Percentiles rank a stretch among this genome's conserved stretches.
Evolutionary conservation across 2,888 invertebrate genomes (phyloP).

Genomic region (Clusia tigrina): DNA sequence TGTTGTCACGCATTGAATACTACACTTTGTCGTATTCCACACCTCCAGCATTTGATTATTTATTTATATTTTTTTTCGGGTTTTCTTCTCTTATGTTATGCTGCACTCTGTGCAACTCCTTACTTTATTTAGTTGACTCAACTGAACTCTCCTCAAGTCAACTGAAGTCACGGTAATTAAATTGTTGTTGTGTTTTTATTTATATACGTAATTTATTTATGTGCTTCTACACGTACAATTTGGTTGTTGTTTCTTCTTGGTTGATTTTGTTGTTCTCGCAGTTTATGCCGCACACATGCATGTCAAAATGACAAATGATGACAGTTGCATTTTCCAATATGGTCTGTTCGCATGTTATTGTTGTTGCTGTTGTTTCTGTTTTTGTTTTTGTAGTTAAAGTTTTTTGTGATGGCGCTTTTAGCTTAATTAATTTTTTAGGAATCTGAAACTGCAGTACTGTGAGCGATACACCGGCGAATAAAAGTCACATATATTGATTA

Average conservation of each 20-base stretch:
- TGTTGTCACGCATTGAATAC: constrained; percentile 15
- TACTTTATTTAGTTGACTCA: background rate
- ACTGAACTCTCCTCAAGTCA: background rate
- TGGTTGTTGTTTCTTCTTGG: background rate
- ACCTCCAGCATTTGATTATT: constrained; percentile 20
- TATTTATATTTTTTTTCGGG: background rate
- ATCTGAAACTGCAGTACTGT: too few relatives aligned
- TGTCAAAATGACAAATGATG: constrained; percentile 4
- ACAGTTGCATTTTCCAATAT: constrained; percentile 1
- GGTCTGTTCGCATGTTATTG: background rate
- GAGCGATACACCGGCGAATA: too few relatives aligned
- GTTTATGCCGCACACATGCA: background rate
- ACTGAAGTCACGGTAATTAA: background rate
- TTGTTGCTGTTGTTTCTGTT: background rate
- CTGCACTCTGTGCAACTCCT: background rate
- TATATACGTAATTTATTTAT: constrained; percentile 6
- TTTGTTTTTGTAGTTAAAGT: background rate
- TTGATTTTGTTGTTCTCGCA: background rate
- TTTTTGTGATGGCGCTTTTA: background rate
- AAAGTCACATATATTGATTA: too few relatives aligned
- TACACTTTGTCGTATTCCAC: too few relatives aligned
- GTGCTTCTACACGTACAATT: background rate
- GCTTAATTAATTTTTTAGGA: too few relatives aligned
- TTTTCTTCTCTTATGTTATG: background rate
- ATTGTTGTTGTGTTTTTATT: background rate